Conservation (phyloP, 1,140 invertebrate species). For the Glomeris maerens region DNA sequence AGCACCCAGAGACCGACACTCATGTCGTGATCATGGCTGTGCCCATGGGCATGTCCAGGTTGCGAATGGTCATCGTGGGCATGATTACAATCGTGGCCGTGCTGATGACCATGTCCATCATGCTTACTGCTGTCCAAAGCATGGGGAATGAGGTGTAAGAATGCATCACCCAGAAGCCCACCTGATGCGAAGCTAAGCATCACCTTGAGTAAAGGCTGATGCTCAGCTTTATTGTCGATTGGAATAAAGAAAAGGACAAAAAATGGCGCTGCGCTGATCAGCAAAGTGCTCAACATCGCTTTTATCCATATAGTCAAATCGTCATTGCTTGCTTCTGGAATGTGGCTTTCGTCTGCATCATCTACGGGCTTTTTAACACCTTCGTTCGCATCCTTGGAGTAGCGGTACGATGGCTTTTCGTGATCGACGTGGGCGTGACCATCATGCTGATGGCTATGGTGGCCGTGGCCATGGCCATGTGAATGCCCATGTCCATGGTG, state of each 20-base stretch:
- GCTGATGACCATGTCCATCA: conserved; percentile 37
- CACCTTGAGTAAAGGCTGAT: conserved; percentile 71
- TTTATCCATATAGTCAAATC: conserved; percentile 43
- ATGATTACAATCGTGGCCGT: conserved; percentile 39
- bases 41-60: conserved; percentile 38
- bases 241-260: conserved; percentile 88
- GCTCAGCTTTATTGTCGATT: conserved; percentile 67
- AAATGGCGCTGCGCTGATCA: conserved; percentile 88
- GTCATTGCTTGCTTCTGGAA: conserved; percentile 12
- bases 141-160: conserved; percentile 92
- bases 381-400: conserved; percentile 54
- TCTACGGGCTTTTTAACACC: conserved; percentile 22
- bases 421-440: conserved; percentile 21
- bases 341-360: conserved; percentile 16
- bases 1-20: conserved; percentile 78
- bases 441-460: conserved; percentile 31
- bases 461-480: conserved; percentile 25
- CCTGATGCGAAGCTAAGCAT: conserved; percentile 88
- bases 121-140: conserved; percentile 42
- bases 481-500: neutral
- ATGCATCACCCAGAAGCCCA: conserved; percentile 86
- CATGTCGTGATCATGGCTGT: conserved; percentile 51
- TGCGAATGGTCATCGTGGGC: conserved; percentile 29
- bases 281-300: conserved; percentile 70
- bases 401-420: conserved; percentile 53